Percentiles rank a stretch among this genome's conserved stretches.
phyloP scores from a whole-genome alignment of 2,888 invertebrate species.

The Drosophila borborema region DNA sequence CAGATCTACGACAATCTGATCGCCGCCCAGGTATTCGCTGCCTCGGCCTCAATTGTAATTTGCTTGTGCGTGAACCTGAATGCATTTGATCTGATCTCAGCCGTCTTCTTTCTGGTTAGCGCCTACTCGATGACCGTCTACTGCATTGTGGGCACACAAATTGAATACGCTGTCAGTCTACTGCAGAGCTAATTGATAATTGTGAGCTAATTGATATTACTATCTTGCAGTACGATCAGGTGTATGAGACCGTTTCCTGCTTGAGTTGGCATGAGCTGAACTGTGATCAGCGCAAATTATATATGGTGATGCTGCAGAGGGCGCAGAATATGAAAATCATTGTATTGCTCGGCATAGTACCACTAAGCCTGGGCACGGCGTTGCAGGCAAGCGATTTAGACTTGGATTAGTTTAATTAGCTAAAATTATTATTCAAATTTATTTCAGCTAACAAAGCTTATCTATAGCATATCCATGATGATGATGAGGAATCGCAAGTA shows the following conservation, averaged over 20 bases:
- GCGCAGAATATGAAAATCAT: constrained; percentile 21
- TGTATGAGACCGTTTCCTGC: constrained; percentile 42
- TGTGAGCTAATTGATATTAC: background rate
- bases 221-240: constrained; percentile 46
- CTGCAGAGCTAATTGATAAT: too few species aligned
- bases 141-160: constrained; percentile 60
- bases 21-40: constrained; percentile 52
- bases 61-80: constrained; percentile 54
- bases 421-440: too few species aligned
- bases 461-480: constrained; percentile 32
- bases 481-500: constrained; percentile 15
- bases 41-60: constrained; percentile 49
- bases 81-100: constrained; percentile 47
- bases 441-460: constrained; percentile 26
- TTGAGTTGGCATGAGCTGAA: constrained; percentile 57
- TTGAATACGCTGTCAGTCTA: constrained; percentile 55
- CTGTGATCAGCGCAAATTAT: constrained; percentile 52
- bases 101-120: constrained; percentile 49
- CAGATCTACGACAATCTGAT: constrained; percentile 44
- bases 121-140: constrained; percentile 59
- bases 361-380: constrained; percentile 25
- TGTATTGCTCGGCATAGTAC: constrained; percentile 6
- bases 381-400: constrained; percentile 22
- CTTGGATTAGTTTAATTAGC: background rate
- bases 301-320: constrained; percentile 10